Conservation (phyloP, 2,113 vertebrate species). For the Recurvirostra avosetta region DNA sequence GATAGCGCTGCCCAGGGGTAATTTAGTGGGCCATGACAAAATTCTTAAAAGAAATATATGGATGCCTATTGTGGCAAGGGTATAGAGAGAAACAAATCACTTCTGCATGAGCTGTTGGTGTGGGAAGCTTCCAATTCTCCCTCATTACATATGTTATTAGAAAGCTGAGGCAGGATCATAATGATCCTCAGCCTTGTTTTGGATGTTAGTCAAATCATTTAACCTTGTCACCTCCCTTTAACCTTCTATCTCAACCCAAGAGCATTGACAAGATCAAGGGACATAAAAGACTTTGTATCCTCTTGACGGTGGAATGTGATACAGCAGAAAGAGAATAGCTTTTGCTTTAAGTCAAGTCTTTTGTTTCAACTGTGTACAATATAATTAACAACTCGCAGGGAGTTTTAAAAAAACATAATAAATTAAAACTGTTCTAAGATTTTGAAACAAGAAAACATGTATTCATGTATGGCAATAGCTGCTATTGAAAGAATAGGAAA, state of each 20-base stretch:
- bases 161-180: constrained; percentile 21
- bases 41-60: constrained; percentile 54
- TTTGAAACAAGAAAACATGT: background rate
- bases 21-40: constrained; percentile 49
- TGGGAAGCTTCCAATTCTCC: constrained; percentile 13
- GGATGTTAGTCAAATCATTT: constrained; percentile 62
- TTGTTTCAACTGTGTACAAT: background rate
- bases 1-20: constrained; percentile 52
- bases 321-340: background rate
- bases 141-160: constrained; percentile 43
- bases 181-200: constrained; percentile 27
- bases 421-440: background rate
- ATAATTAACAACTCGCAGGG: background rate
- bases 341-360: background rate
- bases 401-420: background rate
- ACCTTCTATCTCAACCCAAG: constrained; percentile 10
- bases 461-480: background rate
- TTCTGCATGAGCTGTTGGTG: constrained; percentile 3
- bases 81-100: constrained; percentile 57
- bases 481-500: background rate
- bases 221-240: constrained; percentile 56
- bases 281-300: constrained; percentile 14
- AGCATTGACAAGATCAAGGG: background rate
- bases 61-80: background rate
- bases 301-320: constrained; percentile 2